Evolutionary conservation across 2,797 vertebrate species (phyloP).

Genomic region (Phalloptychus januarius): DNA sequence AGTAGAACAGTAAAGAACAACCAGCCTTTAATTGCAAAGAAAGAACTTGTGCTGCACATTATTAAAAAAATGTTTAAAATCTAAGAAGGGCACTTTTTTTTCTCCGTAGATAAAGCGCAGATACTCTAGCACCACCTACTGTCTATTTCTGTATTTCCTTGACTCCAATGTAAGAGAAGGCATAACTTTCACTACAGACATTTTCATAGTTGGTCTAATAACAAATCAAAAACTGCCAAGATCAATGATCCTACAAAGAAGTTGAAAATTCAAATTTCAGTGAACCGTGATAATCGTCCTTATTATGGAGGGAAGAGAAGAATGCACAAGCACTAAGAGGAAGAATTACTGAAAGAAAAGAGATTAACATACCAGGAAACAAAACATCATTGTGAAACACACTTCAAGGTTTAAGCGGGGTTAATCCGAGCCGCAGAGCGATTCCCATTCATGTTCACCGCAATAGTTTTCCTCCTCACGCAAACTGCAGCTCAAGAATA

Average conservation of each 20-base stretch:
- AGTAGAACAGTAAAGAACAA: too few relatives aligned
- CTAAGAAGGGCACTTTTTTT: too few relatives aligned
- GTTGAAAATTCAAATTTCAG: background rate
- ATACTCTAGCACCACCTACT: too few relatives aligned
- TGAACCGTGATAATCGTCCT: constrained; percentile 6
- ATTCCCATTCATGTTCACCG: constrained; percentile 34
- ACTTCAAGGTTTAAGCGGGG: constrained; percentile 59
- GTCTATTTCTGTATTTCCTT: too few relatives aligned
- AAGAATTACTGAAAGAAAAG: constrained; percentile 44
- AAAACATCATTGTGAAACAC: constrained; percentile 74
- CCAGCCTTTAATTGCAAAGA: too few relatives aligned
- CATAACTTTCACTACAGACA: background rate
- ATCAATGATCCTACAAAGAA: background rate
- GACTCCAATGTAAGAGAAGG: background rate
- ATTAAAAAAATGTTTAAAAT: too few relatives aligned
- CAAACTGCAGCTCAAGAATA: constrained; percentile 37
- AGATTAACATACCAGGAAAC: constrained; percentile 72
- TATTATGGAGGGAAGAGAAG: constrained; percentile 12
- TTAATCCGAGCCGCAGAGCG: constrained; percentile 58
- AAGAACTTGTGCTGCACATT: too few relatives aligned
- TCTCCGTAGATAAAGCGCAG: too few relatives aligned
- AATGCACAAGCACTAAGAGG: constrained; percentile 39
- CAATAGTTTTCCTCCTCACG: constrained; percentile 20
- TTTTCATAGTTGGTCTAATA: background rate
- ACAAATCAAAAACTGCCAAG: background rate